A percentile compares a stretch with the other conserved stretches of the same genome.
These are phyloP conservation scores for Eleginops maclovinus DNA, from an alignment of 2,113 vertebrate genomes.

Conservation along the genomic window DNA sequence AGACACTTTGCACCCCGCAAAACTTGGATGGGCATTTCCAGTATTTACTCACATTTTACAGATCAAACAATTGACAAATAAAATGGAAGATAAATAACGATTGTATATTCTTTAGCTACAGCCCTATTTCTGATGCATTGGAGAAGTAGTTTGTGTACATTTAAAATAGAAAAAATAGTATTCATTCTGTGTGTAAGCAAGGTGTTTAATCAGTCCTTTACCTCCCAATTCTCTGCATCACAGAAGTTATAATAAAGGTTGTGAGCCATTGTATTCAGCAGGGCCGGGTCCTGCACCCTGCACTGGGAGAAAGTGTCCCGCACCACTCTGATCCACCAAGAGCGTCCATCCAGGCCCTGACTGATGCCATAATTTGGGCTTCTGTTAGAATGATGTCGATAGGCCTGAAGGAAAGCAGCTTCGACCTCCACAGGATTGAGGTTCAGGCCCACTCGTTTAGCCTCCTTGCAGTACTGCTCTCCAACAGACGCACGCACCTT, in stretches of 20 bases:
- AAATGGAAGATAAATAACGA: too few relatives aligned
- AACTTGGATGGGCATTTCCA: too few relatives aligned
- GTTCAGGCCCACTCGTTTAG: slow-evolving; percentile 81
- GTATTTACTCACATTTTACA: too few relatives aligned
- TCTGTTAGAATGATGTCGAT: slow-evolving; percentile 75
- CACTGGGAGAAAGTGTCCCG: slow-evolving; percentile 86
- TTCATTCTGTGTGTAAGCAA: neutral
- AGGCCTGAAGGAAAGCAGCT: slow-evolving; percentile 81
- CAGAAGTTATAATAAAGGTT: slow-evolving; percentile 89
- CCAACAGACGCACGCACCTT: slow-evolving; percentile 87
- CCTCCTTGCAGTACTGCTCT: slow-evolving; percentile 87
- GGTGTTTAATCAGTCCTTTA: slow-evolving; percentile 50
- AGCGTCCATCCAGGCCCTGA: slow-evolving; percentile 85
- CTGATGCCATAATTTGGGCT: slow-evolving; percentile 91
- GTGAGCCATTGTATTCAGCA: slow-evolving; percentile 79
- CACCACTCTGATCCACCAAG: slow-evolving; percentile 90
- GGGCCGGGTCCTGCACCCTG: slow-evolving; percentile 77
- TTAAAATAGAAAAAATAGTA: neutral
- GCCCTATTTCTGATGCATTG: neutral
- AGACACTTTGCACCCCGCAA: too few relatives aligned
- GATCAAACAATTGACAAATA: too few relatives aligned
- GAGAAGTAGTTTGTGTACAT: neutral
- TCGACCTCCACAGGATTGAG: slow-evolving; percentile 79
- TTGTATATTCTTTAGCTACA: too few relatives aligned
- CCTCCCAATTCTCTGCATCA: slow-evolving; percentile 87